phyloP scores from a whole-genome alignment of 2,113 vertebrate genomes.

The Stomatorhinus ivindoensis region DNA sequence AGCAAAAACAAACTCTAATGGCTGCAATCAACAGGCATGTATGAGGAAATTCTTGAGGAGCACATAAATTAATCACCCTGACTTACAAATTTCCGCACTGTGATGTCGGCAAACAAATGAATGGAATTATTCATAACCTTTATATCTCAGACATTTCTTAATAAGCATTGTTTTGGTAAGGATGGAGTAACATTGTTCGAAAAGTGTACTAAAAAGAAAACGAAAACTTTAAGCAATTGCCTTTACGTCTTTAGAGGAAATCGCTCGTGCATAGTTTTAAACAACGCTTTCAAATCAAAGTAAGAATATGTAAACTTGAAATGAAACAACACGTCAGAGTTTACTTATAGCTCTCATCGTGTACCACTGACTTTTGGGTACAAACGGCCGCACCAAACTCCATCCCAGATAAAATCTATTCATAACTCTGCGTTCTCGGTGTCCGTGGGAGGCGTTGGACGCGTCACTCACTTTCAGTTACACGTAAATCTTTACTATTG shows the following conservation, averaged over 20 bases:
- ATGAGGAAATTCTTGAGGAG: conserved; percentile 62
- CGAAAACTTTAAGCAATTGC: background rate
- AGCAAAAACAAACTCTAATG: conserved; percentile 61
- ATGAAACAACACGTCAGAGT: background rate
- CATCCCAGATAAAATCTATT: background rate
- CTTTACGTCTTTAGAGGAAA: background rate
- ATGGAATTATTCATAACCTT: conserved; percentile 66
- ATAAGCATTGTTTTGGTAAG: conserved; percentile 68
- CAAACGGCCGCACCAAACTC: background rate
- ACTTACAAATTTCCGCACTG: conserved; percentile 52
- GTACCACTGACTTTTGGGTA: background rate
- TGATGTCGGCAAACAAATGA: conserved; percentile 64
- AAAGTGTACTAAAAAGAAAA: background rate
- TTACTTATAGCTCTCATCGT: background rate
- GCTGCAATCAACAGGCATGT: conserved; percentile 67
- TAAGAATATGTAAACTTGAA: conserved; percentile 23
- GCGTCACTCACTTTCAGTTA: background rate
- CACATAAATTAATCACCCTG: conserved; percentile 64
- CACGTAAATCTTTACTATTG: background rate
- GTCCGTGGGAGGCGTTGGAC: background rate
- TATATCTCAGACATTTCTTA: conserved; percentile 58
- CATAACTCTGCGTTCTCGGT: background rate
- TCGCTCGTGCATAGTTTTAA: background rate
- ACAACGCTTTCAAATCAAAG: background rate
- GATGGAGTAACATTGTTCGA: conserved; percentile 51